phyloP scores from a whole-genome alignment of 1,140 invertebrate species.

The Neoseiulus cucumeris region DNA sequence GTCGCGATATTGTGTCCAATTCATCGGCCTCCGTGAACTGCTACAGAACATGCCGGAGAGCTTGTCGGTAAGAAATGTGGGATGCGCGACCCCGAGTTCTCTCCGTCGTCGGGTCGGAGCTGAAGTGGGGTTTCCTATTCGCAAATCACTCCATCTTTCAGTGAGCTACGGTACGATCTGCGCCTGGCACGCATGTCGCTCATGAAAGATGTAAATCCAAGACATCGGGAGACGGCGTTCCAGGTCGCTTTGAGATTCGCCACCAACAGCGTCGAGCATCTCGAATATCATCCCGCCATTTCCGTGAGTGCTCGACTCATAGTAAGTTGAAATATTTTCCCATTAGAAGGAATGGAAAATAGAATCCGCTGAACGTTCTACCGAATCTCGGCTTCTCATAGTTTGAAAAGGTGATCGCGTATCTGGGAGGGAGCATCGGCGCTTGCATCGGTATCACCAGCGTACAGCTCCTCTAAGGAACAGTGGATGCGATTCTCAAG shows the following conservation, averaged over 20 bases:
- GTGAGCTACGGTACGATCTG: neutral
- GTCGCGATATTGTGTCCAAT: neutral
- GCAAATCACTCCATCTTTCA: too few species aligned
- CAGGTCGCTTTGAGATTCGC: neutral
- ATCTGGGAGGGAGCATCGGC: neutral
- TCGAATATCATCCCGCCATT: neutral
- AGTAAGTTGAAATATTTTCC: too few species aligned
- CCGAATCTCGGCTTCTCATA: neutral
- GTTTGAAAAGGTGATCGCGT: neutral
- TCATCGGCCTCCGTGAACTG: neutral
- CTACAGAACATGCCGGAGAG: neutral
- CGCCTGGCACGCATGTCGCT: neutral
- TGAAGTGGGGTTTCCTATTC: too few species aligned
- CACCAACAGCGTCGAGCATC: conserved; percentile 1
- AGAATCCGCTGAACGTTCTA: too few species aligned
- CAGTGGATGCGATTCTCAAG: too few species aligned
- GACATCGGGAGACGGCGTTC: neutral
- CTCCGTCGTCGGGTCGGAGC: too few species aligned
- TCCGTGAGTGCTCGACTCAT: neutral
- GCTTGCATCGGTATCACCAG: neutral
- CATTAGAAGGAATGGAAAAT: too few species aligned
- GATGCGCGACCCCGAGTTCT: too few species aligned
- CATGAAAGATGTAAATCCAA: neutral
- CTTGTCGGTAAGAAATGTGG: neutral
- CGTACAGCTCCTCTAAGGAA: too few species aligned